Evolutionary conservation across 2,797 vertebrate species (phyloP).

Genomic region (Peromyscus aztecus): DNA sequence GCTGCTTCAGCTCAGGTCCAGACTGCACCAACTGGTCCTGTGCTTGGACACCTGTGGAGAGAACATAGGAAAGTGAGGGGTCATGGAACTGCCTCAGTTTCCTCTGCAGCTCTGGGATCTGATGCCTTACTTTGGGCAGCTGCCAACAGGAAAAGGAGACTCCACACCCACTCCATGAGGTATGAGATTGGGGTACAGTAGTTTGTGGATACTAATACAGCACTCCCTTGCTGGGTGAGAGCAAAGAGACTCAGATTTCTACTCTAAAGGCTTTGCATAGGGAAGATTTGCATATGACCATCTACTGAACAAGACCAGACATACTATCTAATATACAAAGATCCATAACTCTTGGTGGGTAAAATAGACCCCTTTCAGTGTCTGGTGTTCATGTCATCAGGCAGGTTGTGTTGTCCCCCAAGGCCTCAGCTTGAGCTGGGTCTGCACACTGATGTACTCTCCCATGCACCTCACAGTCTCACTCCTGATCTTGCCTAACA

Average conservation of each 20-base stretch:
- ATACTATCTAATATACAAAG: background rate
- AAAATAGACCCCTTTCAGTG: too few relatives aligned
- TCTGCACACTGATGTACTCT: rapidly evolving
- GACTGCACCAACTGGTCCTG: background rate
- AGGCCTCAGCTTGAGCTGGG: rapidly evolving
- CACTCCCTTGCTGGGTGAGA: too few relatives aligned
- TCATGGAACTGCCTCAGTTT: rapidly evolving
- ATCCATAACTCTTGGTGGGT: background rate
- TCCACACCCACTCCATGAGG: background rate
- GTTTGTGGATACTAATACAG: too few relatives aligned
- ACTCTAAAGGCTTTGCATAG: background rate
- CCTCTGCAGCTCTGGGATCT: background rate
- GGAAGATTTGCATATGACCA: background rate
- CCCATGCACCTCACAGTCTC: background rate
- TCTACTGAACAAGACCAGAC: too few relatives aligned
- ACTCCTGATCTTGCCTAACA: rapidly evolving
- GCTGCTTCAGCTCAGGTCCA: background rate
- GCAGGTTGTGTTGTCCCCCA: background rate
- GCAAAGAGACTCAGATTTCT: background rate
- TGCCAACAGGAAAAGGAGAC: background rate
- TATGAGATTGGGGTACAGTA: background rate
- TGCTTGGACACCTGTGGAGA: background rate
- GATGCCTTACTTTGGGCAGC: background rate
- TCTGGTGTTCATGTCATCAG: background rate
- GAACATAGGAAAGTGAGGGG: rapidly evolving